Percentiles rank a stretch among this genome's conserved stretches.
Evolutionary conservation across 2,797 vertebrate genomes (phyloP).

Genomic region (Chelon auratus): DNA sequence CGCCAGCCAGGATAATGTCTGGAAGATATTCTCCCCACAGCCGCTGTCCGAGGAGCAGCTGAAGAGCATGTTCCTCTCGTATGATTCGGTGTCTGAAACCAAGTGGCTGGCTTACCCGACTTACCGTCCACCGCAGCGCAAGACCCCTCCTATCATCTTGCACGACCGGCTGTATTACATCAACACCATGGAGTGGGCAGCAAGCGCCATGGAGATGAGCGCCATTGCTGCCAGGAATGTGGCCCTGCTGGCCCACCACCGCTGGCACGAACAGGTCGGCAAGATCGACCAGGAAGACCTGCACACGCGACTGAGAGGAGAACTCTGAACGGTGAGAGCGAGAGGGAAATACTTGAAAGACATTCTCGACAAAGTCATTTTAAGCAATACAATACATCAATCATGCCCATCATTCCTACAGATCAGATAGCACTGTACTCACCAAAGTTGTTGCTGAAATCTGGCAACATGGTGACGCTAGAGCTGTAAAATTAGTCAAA

Average conservation of each 20-base stretch:
- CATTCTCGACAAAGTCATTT: not conserved
- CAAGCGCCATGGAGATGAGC: constrained; percentile 95
- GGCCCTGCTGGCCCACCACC: constrained; percentile 91
- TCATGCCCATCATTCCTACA: not conserved
- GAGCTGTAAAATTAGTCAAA: not conserved
- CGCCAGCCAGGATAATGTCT: constrained; percentile 79
- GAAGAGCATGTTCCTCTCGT: constrained; percentile 86
- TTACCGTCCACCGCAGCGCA: constrained; percentile 84
- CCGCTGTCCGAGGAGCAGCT: constrained; percentile 86
- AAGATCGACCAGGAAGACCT: constrained; percentile 92
- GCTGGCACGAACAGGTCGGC: constrained; percentile 82
- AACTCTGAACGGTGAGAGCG: constrained; percentile 82
- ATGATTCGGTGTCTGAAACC: constrained; percentile 83
- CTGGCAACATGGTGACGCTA: not conserved
- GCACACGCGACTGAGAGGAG: constrained; percentile 88
- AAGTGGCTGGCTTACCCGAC: constrained; percentile 90
- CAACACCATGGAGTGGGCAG: constrained; percentile 89
- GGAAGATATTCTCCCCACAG: constrained; percentile 90
- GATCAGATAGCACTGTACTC: not conserved
- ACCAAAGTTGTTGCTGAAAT: not conserved
- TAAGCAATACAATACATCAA: constrained; percentile 13
- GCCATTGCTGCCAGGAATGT: constrained; percentile 90
- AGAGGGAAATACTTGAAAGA: constrained; percentile 15
- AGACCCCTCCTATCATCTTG: constrained; percentile 87
- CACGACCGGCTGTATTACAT: constrained; percentile 91